Evolutionary conservation across 2,888 invertebrate genomes (phyloP).

Genomic region (Metalampra italica): DNA sequence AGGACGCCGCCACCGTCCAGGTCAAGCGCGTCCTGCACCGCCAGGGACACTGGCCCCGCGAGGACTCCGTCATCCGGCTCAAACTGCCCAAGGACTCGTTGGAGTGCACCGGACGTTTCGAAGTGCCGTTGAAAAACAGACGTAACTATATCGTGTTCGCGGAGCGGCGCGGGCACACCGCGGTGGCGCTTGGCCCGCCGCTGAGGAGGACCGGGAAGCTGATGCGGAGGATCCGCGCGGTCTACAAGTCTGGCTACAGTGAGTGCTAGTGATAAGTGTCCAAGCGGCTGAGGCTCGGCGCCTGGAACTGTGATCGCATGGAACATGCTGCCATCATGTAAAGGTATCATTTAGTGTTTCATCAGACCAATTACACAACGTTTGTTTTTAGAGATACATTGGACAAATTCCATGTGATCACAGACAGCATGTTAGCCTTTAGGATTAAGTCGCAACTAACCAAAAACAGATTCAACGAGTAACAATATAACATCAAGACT

Average conservation of each 20-base stretch:
- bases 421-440: neutral
- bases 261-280: conserved; percentile 54
- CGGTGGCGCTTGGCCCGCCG: conserved; percentile 70
- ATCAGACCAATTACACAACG: neutral
- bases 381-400: neutral
- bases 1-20: conserved; percentile 65
- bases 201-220: conserved; percentile 62
- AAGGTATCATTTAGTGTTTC: conserved; percentile 5
- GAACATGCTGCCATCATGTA: conserved; percentile 26
- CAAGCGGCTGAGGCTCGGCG: conserved; percentile 18
- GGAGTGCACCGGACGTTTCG: conserved; percentile 66
- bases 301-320: conserved; percentile 44
- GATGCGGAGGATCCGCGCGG: conserved; percentile 65
- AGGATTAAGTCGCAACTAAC: neutral
- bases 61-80: conserved; percentile 57
- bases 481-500: conserved; percentile 3
- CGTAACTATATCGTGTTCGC: conserved; percentile 74
- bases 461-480: neutral
- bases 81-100: conserved; percentile 48
- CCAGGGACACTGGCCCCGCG: conserved; percentile 67
- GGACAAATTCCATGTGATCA: conserved; percentile 12
- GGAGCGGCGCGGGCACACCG: conserved; percentile 63
- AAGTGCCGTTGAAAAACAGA: conserved; percentile 65
- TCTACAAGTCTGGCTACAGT: conserved; percentile 74
- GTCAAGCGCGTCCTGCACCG: conserved; percentile 60